phyloP scores from a whole-genome alignment of 1,140 invertebrate species.

The Hestina assimilis region DNA sequence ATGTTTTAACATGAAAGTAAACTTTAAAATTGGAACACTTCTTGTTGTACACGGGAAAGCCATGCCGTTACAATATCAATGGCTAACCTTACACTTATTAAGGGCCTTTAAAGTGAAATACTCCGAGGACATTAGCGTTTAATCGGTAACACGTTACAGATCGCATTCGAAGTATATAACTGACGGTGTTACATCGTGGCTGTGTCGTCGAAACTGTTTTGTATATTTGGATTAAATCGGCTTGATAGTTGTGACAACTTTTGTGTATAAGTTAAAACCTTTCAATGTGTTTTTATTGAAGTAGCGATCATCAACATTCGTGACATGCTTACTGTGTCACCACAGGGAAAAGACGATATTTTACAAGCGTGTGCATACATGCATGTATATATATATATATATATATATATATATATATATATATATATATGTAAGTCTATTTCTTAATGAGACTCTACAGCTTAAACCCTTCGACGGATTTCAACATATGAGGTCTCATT shows the following conservation, averaged over 20 bases:
- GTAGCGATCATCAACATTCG: no score
- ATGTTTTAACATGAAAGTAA: no score
- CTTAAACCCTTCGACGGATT: no score
- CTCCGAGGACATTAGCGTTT: conserved; percentile 50
- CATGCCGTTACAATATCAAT: conserved; percentile 19
- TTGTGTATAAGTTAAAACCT: not conserved
- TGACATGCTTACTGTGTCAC: no score
- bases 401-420: no score
- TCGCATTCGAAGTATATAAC: conserved; percentile 48
- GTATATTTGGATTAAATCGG: not conserved
- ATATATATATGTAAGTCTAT: no score
- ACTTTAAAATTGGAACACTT: not conserved
- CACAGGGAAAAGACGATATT: no score
- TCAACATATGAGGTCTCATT: no score
- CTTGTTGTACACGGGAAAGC: conserved; percentile 15
- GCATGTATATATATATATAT: no score
- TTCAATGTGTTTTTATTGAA: no score
- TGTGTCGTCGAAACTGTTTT: conserved; percentile 48
- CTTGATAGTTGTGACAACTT: conserved; percentile 35
- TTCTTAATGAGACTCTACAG: no score
- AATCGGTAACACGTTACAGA: conserved; percentile 48
- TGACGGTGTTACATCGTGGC: conserved; percentile 50
- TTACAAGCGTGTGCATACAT: no score
- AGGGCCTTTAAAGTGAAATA: conserved; percentile 49
- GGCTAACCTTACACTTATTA: conserved; percentile 37